Percentiles rank a stretch among this genome's conserved stretches.
These are phyloP conservation scores for Stomatorhinus walkeri DNA, from an alignment of 2,797 vertebrate genomes.

Conservation along the genomic window DNA sequence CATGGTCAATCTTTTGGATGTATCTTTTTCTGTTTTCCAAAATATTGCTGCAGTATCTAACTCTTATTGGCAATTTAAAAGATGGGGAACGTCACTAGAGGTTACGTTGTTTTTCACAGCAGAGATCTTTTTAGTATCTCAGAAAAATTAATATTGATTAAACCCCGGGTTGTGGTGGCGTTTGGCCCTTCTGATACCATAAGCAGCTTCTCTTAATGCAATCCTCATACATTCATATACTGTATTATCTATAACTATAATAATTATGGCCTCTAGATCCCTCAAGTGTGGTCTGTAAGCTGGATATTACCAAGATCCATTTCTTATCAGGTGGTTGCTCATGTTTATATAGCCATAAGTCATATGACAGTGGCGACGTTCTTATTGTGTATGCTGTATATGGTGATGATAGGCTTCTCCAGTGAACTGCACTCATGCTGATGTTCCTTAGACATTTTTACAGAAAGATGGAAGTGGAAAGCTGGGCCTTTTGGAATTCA, in stretches of 20 bases:
- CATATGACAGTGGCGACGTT: neutral
- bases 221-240: neutral
- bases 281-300: neutral
- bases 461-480: constrained; percentile 55
- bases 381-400: neutral
- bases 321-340: neutral
- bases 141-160: neutral
- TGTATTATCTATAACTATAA: neutral
- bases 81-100: neutral
- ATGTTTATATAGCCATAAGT: neutral
- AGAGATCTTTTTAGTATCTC: neutral
- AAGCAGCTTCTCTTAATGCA: neutral
- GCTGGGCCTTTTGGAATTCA: constrained; percentile 78
- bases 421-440: neutral
- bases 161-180: neutral
- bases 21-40: constrained; percentile 60
- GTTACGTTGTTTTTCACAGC: neutral
- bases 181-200: neutral
- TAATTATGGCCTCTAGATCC: neutral
- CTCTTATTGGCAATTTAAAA: neutral
- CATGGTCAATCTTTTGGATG: constrained; percentile 85
- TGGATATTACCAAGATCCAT: neutral
- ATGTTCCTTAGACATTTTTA: neutral
- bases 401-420: neutral
- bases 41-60: neutral